Percentiles rank a stretch among this genome's conserved stretches.
Conservation (phyloP, 2,797 vertebrate species). For the Poeciliopsis presidionis region DNA sequence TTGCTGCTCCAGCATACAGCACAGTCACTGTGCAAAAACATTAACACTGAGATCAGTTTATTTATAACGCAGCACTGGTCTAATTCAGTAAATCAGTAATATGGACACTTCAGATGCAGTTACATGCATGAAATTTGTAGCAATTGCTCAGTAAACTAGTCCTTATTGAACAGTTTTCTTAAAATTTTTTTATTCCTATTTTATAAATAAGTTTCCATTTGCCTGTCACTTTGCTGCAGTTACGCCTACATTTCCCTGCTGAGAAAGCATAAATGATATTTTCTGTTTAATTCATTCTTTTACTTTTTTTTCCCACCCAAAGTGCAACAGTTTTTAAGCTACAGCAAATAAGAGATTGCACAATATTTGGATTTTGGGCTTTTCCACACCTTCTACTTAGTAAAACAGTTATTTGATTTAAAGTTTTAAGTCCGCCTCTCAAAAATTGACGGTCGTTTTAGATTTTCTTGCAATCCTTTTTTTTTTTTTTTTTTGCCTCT, state of each 20-base stretch:
- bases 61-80: not conserved
- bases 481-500: not conserved
- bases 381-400: not conserved
- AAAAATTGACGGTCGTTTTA: not conserved
- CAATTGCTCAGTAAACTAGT: not conserved
- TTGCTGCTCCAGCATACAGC: constrained; percentile 21
- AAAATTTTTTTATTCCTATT: not conserved
- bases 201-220: not conserved
- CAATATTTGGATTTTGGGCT: not conserved
- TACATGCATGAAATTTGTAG: not conserved
- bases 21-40: not conserved
- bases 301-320: not conserved
- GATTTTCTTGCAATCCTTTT: not conserved
- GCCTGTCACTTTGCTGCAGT: not conserved
- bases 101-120: not conserved
- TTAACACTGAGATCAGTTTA: not conserved
- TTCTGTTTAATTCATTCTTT: not conserved
- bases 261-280: not conserved
- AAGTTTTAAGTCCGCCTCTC: not conserved
- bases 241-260: not conserved
- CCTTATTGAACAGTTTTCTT: not conserved
- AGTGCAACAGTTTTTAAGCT: not conserved
- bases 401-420: not conserved
- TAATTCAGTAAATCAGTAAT: not conserved
- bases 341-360: not conserved